Evolutionary conservation across 2,797 vertebrate species (phyloP), one percentile per base, ranked within the genome.

Genomic region (Phalloptychus januarius): DNA sequence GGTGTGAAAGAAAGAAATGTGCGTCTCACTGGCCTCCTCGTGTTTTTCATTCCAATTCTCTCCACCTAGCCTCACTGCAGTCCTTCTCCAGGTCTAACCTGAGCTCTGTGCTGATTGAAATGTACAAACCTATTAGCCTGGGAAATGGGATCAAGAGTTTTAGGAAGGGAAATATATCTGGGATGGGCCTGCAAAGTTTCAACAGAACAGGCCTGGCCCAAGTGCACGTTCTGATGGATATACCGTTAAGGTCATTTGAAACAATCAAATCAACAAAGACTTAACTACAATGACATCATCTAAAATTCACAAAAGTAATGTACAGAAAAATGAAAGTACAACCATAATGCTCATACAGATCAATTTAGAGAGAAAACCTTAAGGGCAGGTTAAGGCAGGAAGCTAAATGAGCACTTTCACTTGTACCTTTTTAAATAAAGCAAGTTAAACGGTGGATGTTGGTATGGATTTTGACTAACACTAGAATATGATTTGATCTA

Each of bases 1-100:
- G 91, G 92, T 91, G 92, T 91, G 89, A 93, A 93, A 93, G 88
- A 93, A 90, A 93, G 89, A 94, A 91, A 91, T 85, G 85, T 90
- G 85, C 93, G 86, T 88, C 85, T 93, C 36, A 38, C 85, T 91
- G 90, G 91, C 91, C 91, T 93, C 84, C 85, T 86, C 89, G 88
- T 93, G 90, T 91, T 93, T 93, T 93, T 92, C 89, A 90, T 92
- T 91, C 91, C 91, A 87, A 79, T 58, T 72, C 63, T 77, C 80
- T 77, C 72, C 56, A 40, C 76, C 79, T 63, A 54, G 33, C 78
- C 82, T 71, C 45, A 54, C 79, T 56, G 71, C 79, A 72, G 83
- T 89, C 84, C 79, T 89, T 87, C 88, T 84, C 85, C 82, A 71
- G 86, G 86, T 81, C 75, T 87, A 78, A 72, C 79, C 88, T 70